Conservation (phyloP, 2,113 vertebrate species). For the Chaetura pelagica region DNA sequence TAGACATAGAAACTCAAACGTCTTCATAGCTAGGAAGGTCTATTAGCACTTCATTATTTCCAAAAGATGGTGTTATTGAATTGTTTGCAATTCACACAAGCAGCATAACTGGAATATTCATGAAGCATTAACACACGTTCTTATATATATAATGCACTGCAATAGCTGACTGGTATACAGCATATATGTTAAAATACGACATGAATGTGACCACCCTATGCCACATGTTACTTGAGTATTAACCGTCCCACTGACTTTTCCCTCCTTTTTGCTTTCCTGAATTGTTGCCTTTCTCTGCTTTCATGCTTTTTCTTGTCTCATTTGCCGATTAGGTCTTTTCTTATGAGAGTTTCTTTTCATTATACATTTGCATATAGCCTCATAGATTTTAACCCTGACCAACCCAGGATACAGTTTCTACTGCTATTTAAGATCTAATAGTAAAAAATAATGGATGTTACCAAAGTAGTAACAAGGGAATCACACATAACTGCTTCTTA, state of each 20-base stretch:
- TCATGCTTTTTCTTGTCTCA: neutral
- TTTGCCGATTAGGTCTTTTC: neutral
- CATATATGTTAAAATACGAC: neutral
- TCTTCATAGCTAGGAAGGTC: conserved; percentile 35
- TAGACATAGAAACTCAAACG: conserved; percentile 53
- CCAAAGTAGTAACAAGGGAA: neutral
- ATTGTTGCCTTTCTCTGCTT: neutral
- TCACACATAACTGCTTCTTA: neutral
- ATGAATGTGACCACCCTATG: neutral
- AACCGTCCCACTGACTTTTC: neutral
- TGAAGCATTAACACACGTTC: neutral
- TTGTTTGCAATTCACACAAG: neutral
- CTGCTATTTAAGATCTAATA: neutral
- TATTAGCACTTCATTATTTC: conserved; percentile 53
- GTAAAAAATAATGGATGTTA: neutral
- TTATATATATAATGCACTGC: neutral
- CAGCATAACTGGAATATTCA: neutral
- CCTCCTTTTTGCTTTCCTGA: neutral
- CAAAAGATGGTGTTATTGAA: neutral
- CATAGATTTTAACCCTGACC: neutral
- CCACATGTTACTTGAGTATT: neutral
- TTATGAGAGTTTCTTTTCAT: neutral
- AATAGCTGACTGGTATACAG: neutral
- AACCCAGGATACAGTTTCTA: neutral
- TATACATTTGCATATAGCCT: neutral